phyloP scores from a whole-genome alignment of 2,797 vertebrate species.

The Danio albolineatus region DNA sequence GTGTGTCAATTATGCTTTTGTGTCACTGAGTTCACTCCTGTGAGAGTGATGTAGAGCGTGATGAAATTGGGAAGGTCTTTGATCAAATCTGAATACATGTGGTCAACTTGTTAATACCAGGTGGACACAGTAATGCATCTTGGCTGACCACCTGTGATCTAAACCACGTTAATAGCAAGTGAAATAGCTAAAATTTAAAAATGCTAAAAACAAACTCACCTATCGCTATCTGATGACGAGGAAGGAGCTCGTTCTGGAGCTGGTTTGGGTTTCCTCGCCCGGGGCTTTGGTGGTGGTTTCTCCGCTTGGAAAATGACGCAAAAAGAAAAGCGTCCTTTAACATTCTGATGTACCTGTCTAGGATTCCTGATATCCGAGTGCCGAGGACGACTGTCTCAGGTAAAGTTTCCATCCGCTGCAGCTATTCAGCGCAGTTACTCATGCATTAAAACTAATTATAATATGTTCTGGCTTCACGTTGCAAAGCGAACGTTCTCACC shows the following conservation, averaged over 20 bases:
- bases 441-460: slow-evolving; percentile 21
- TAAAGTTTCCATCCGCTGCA: not conserved
- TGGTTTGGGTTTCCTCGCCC: slow-evolving; percentile 86
- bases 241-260: slow-evolving; percentile 82
- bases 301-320: slow-evolving; percentile 66
- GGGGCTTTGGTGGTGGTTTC: slow-evolving; percentile 89
- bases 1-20: no score
- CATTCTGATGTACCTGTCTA: not conserved
- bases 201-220: slow-evolving; percentile 71
- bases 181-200: not conserved
- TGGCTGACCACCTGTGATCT: no score
- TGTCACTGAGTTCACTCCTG: no score
- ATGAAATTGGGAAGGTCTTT: no score
- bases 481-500: slow-evolving; percentile 69
- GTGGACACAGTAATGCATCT: no score
- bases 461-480: not conserved
- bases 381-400: not conserved
- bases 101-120: no score
- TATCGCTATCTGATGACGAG: slow-evolving; percentile 90
- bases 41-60: no score
- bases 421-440: slow-evolving; percentile 19
- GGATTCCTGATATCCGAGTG: slow-evolving; percentile 1
- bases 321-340: slow-evolving; percentile 17
- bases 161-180: no score
- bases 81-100: no score